Conservation (phyloP, 2,797 vertebrate species). For the Cheirogaleus major region DNA sequence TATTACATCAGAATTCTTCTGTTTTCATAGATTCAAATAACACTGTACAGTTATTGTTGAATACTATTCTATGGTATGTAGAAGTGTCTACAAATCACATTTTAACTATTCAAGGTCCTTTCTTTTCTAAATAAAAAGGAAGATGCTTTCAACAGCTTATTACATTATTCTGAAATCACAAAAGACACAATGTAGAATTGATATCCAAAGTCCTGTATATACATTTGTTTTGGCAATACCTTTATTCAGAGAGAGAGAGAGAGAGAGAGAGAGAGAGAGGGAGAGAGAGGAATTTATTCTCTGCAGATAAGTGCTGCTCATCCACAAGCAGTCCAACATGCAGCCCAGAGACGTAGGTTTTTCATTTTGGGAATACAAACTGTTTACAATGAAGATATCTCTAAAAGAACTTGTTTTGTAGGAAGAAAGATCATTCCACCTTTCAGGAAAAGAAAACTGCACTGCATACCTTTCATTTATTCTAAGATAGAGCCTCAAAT, state of each 20-base stretch:
- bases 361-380: not conserved
- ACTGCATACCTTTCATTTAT: not conserved
- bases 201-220: not conserved
- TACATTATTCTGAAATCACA: not conserved
- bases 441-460: not conserved
- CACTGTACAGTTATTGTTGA: not conserved
- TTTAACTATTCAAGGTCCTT: not conserved
- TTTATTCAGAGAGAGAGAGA: not conserved
- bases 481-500: not conserved
- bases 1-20: not conserved
- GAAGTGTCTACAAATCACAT: not conserved
- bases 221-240: not conserved
- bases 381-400: not conserved
- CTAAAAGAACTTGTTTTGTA: not conserved
- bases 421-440: not conserved
- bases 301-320: not conserved
- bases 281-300: not conserved
- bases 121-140: slow-evolving; percentile 10
- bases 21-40: not conserved
- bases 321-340: not conserved
- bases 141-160: not conserved
- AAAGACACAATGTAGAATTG: not conserved
- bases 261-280: not conserved
- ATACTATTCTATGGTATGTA: not conserved
- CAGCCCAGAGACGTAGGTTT: not conserved